Evolutionary conservation across 2,888 invertebrate genomes (phyloP), one percentile per base, ranked within the genome.

Genomic region (Ptilodon capucinus): DNA sequence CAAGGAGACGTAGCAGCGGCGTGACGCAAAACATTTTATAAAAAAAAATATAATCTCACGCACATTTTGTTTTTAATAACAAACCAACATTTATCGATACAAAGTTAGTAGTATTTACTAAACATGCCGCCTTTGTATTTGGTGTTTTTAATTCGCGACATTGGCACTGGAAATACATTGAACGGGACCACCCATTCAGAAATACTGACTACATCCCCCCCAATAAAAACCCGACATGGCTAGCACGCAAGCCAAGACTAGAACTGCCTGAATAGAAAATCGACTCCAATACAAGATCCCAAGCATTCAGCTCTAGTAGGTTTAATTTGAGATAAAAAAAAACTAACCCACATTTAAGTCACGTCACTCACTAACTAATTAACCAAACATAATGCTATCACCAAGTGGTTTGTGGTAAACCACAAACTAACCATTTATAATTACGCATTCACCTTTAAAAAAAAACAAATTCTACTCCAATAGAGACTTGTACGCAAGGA

Each of bases 81-180:
- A 63, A 52, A 50, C 44, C 42, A 46, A 54, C 55, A 14, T 39
- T 39, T 39, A 28, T 44, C 36, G 25, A 39, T 52, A 65, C 65
- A 79, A 76, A 76, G 73, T 70, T 72, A 62, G 54, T 64, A 63
- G 63, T 78, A 75, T 85, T 84, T 82, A 76, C 69, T 69, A 83
- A 84, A 80, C 77, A 71, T n/a, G 2, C n/a, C 2, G 40, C 9
- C 14, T 14, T 8, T 38, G 46, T 28, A 34, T 46, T 55, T 51
- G 46, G 48, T 42, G 52, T 64, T 64, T 73, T 69, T 71, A n/a
- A 71, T 73, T 68, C 63, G 65, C 68, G 65, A 71, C 65, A 66
- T 64, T 41, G 62, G 57, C 57, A 64, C 50, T 60, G 68, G 52
- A 63, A 68, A 68, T 67, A 71, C 59, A 49, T 51, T 11, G 41